Evolutionary conservation across 1,140 invertebrate species (phyloP).

Genomic region (Ceratina australensis): DNA sequence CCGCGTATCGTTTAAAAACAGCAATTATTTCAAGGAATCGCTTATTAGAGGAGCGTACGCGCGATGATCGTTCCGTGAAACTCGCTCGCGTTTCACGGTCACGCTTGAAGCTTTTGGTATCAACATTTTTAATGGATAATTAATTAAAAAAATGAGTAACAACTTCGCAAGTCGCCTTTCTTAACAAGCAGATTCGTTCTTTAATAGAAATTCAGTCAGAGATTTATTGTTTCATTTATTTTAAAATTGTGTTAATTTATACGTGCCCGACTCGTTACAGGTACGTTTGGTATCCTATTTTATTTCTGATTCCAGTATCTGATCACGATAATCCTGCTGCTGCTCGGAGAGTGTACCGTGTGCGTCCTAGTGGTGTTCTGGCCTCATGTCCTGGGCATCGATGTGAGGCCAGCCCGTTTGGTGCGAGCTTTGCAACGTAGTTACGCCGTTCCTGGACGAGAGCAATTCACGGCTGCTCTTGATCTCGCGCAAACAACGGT

Average conservation of each 20-base stretch:
- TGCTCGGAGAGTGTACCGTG: constrained; percentile 86
- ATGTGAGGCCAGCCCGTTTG: constrained; percentile 83
- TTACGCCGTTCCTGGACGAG: constrained; percentile 86
- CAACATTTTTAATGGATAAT: too few species aligned
- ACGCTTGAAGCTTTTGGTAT: too few species aligned
- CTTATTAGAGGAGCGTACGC: constrained; percentile 34
- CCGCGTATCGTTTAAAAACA: constrained; percentile 57
- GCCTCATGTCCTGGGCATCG: constrained; percentile 88
- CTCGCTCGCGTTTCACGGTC: not conserved
- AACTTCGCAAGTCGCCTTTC: too few species aligned
- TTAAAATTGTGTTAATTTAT: too few species aligned
- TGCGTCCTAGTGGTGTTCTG: constrained; percentile 88
- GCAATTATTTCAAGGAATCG: constrained; percentile 49
- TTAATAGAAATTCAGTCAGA: too few species aligned
- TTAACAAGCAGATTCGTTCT: too few species aligned
- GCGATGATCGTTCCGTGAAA: constrained; percentile 13
- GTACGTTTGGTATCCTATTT: too few species aligned
- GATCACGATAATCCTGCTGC: constrained; percentile 84
- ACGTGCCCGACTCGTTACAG: not conserved
- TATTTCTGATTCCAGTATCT: constrained; percentile 84
- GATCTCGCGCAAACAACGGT: constrained; percentile 87
- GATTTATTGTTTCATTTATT: too few species aligned
- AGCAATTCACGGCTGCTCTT: constrained; percentile 89
- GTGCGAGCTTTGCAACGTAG: constrained; percentile 86
- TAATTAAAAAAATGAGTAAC: too few species aligned